A percentile compares a stretch with the other conserved stretches of the same genome.
phyloP scores from a whole-genome alignment of 2,797 vertebrate genomes.

The Halcyon chelicuti region DNA sequence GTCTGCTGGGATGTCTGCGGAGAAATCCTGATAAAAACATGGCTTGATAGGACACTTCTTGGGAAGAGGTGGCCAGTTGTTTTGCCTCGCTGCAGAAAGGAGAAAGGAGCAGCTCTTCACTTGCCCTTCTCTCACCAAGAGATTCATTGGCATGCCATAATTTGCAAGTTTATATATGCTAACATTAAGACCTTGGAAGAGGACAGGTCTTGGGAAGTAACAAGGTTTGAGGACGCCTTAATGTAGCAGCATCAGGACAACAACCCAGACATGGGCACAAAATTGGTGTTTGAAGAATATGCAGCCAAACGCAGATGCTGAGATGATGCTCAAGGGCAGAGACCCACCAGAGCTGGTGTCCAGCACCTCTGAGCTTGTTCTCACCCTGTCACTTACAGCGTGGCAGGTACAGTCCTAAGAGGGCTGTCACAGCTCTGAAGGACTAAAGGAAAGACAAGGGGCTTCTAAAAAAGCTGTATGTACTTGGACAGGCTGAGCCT shows the following conservation, averaged over 20 bases:
- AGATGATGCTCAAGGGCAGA: background rate
- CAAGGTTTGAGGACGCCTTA: background rate
- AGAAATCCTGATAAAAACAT: constrained; percentile 97
- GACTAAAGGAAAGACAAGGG: background rate
- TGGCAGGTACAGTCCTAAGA: background rate
- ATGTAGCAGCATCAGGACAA: accelerated
- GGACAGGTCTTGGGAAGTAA: background rate
- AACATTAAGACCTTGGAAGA: background rate
- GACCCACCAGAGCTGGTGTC: background rate
- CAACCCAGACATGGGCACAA: accelerated
- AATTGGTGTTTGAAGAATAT: accelerated
- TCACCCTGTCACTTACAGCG: background rate
- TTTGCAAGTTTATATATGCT: accelerated
- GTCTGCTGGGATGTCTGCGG: constrained; percentile 91
- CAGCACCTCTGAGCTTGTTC: background rate
- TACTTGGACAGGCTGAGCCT: background rate
- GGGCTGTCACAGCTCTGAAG: background rate
- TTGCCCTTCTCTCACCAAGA: accelerated
- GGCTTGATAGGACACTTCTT: constrained; percentile 90
- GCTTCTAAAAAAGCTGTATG: background rate
- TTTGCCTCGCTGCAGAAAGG: constrained; percentile 83
- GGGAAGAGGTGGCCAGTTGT: constrained; percentile 97
- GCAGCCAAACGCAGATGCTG: background rate
- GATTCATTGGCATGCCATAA: accelerated
- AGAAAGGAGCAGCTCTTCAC: background rate